Percentiles rank a stretch among this genome's conserved stretches.
Evolutionary conservation across 1,140 invertebrate species (phyloP).

Genomic region (Agrilus planipennis): DNA sequence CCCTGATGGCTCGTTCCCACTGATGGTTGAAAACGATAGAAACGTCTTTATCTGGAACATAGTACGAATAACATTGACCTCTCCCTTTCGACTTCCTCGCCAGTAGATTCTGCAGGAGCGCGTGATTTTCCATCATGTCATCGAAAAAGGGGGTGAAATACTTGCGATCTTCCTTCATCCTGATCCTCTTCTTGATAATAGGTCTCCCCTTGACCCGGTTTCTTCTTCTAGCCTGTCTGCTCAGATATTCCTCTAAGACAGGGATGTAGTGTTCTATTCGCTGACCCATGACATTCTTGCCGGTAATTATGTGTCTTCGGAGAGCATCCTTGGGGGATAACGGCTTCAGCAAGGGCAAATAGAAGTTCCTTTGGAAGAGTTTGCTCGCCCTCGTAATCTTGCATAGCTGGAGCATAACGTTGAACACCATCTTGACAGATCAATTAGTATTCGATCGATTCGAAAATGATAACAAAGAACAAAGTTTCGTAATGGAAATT

Average conservation of each 20-base stretch:
- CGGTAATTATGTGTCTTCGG: slow-evolving; percentile 33
- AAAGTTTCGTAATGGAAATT: no score
- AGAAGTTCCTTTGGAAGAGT: slow-evolving; percentile 68
- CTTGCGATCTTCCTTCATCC: slow-evolving; percentile 47
- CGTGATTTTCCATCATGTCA: slow-evolving; percentile 48
- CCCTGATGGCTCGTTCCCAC: slow-evolving; percentile 61
- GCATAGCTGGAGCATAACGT: slow-evolving; percentile 52
- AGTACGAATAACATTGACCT: slow-evolving; percentile 40
- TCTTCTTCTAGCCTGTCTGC: slow-evolving; percentile 22
- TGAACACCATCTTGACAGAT: slow-evolving; percentile 26
- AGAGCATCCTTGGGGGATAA: slow-evolving; percentile 70
- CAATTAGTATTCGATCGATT: no score
- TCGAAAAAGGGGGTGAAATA: slow-evolving; percentile 56
- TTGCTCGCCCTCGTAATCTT: slow-evolving; percentile 69
- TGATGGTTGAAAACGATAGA: slow-evolving; percentile 59
- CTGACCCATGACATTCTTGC: slow-evolving; percentile 34
- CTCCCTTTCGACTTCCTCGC: slow-evolving; percentile 33
- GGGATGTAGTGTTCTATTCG: slow-evolving; percentile 56
- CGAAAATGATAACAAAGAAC: no score
- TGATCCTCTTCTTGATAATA: slow-evolving; percentile 49
- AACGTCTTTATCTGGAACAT: slow-evolving; percentile 55
- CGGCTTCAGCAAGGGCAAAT: slow-evolving; percentile 67
- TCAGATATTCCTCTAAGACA: slow-evolving; percentile 49
- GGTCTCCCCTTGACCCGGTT: slow-evolving; percentile 19
- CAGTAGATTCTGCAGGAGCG: slow-evolving; percentile 45